Evolutionary conservation across 2,113 vertebrate species (phyloP), one percentile per base, ranked within the genome.

Genomic region (Zeus faber): DNA sequence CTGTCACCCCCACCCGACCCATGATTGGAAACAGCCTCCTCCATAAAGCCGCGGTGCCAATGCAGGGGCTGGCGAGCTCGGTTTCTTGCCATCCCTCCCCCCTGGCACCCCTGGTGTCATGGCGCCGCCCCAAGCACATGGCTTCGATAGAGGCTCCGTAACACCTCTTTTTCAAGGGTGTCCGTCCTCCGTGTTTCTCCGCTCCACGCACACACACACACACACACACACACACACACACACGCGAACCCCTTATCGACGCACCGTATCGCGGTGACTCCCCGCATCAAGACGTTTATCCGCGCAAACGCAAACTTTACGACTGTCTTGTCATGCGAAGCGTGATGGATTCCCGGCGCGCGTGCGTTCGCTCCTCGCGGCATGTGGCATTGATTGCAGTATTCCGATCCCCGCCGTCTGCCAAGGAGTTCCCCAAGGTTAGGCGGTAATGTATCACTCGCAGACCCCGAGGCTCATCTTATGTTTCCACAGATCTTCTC

Each of bases 61-160:
- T 1, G 21, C 29, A 11, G 4, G 10, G 37, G 45, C 79, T 76
- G 57, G 53, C 55, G 59, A 62, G 51, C 65, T 20, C 65, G n/a
- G 21, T 20, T 16, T 48, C 11, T 62, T 52, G 52, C 70, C 68
- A 59, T 59, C 58, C 40, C 61, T 61, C 50, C 58, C 72, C 66
- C 49, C 64, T 66, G 71, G 72, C 76, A 67, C 65, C 57, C 46
- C 5, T 18, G 16, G 49, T 63, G 57, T 23, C 65, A 53, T 79
- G 83, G 76, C 80, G 69, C 46, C 43, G 39, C 59, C 73, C 75
- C 83, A 85, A 76, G 75, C 86, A 85, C 56, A 80, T 85, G 84
- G 63, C 73, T 85, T 60, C 79, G 72, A 88, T 88, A 57, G 53
- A 58, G 51, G 17, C 9, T 9, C 9, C 9, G 31, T 35, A n/a